These are phyloP conservation scores for Apogon talboti DNA, from an alignment of 2,797 vertebrate genomes.

Conservation along the genomic window DNA sequence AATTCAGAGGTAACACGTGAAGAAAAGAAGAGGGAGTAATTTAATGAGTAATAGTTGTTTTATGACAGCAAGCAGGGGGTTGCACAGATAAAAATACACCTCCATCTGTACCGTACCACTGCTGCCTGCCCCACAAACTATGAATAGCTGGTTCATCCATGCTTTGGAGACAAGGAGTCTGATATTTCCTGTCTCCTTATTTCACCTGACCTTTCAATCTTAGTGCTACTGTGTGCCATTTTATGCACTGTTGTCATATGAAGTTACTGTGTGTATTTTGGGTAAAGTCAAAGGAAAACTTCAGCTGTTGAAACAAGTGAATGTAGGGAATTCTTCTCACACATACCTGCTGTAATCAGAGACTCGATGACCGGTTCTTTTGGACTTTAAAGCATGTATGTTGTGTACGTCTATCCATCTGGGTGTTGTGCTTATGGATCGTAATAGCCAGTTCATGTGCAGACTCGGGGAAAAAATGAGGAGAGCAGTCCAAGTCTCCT, in stretches of 20 bases:
- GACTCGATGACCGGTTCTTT: background rate
- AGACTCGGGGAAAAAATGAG: too few relatives aligned
- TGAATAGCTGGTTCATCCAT: constrained; percentile 71
- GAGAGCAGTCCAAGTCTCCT: too few relatives aligned
- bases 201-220: constrained; percentile 47
- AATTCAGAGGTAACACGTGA: background rate
- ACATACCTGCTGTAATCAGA: constrained; percentile 23
- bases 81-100: constrained; percentile 74
- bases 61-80: constrained; percentile 47
- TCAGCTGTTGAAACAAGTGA: constrained; percentile 33
- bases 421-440: background rate
- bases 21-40: constrained; percentile 31
- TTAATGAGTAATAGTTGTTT: constrained; percentile 62
- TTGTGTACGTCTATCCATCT: constrained; percentile 4
- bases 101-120: constrained; percentile 42
- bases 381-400: constrained; percentile 19
- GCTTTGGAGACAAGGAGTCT: constrained; percentile 65
- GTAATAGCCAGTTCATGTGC: background rate
- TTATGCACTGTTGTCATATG: constrained; percentile 2
- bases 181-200: constrained; percentile 53
- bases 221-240: constrained; percentile 13
- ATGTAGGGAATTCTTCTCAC: constrained; percentile 18
- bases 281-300: constrained; percentile 11
- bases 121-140: constrained; percentile 69
- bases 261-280: constrained; percentile 26